These are phyloP conservation scores for Rhadinocentrus ornatus DNA, from an alignment of 2,797 vertebrate genomes.

Conservation along the genomic window DNA sequence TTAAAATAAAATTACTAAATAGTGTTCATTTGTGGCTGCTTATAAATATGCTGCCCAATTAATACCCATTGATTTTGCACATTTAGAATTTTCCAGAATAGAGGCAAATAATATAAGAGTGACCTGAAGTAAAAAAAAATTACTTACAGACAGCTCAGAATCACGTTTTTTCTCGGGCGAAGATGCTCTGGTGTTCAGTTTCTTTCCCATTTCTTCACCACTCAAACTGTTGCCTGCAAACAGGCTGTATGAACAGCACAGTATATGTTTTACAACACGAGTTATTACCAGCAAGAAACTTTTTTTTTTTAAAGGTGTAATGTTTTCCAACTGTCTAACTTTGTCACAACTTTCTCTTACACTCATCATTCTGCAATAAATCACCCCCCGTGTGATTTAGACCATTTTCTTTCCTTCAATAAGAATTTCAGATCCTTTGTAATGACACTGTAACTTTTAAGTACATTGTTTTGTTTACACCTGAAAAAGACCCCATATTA, in stretches of 20 bases:
- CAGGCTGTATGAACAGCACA: no score
- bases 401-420: background rate
- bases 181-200: background rate
- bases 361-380: background rate
- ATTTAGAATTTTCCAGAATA: no score
- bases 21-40: no score
- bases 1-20: no score
- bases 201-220: background rate
- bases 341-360: background rate
- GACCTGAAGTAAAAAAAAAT: no score
- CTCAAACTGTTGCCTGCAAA: no score
- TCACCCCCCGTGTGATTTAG: background rate
- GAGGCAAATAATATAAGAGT: no score
- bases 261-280: background rate
- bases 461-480: background rate
- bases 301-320: background rate
- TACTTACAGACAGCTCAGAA: no score
- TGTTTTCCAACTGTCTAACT: background rate
- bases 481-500: background rate
- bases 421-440: background rate
- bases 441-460: background rate
- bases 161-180: no score
- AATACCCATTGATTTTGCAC: no score
- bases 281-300: background rate
- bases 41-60: no score